Evolutionary conservation across 2,113 vertebrate species (phyloP).

Genomic region (Nesogale talazaci): DNA sequence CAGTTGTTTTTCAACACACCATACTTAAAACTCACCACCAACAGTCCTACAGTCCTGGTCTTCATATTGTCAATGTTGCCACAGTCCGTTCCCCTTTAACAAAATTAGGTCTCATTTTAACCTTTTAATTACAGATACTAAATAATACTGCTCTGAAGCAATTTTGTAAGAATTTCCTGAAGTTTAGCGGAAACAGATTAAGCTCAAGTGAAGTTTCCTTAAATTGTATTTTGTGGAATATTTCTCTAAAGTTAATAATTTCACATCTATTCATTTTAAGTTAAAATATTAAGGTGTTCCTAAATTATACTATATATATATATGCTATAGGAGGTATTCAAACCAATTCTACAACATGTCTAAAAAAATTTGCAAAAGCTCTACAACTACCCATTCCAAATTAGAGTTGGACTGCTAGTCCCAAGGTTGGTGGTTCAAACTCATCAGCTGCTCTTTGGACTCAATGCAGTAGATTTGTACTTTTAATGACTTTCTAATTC

Average conservation of each 20-base stretch:
- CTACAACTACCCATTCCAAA: not conserved
- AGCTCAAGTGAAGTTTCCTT: constrained; percentile 7
- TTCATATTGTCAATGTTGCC: not conserved
- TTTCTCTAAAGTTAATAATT: not conserved
- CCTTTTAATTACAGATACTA: constrained; percentile 9
- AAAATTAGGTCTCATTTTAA: not conserved
- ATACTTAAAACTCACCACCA: not conserved
- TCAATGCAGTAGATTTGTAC: no score
- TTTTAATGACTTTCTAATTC: constrained; percentile 27
- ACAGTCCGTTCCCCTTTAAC: no score
- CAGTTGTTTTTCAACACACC: constrained; percentile 40
- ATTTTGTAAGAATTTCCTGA: constrained; percentile 2
- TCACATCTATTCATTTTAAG: not conserved
- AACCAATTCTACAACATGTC: not conserved
- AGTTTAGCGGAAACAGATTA: not conserved
- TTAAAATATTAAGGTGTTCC: constrained; percentile 17
- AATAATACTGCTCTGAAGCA: not conserved
- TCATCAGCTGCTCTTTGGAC: no score
- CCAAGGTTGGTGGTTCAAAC: no score
- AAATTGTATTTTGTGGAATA: constrained; percentile 9
- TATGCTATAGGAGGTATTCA: not conserved
- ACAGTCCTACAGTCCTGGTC: constrained; percentile 15
- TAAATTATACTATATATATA: not conserved
- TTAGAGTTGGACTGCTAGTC: not conserved
- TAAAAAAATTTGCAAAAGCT: not conserved